phyloP scores from a whole-genome alignment of 2,797 vertebrate species.

The Sebastes oblongus region DNA sequence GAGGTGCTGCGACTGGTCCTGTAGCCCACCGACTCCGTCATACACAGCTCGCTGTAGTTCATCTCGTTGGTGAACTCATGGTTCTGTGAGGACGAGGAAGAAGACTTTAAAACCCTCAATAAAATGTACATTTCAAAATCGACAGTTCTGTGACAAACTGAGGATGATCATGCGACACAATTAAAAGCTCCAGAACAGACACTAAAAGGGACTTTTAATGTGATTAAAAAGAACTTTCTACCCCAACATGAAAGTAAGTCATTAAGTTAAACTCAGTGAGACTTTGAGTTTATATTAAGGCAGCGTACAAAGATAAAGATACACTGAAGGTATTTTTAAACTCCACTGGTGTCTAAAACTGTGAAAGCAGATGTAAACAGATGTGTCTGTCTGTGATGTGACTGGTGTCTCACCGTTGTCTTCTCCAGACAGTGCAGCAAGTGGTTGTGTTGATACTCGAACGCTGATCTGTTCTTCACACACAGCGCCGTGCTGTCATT shows the following conservation, averaged over 20 bases:
- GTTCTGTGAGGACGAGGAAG: constrained; percentile 43
- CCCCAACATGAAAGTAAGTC: not conserved
- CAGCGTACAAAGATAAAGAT: not conserved
- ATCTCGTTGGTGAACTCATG: constrained; percentile 78
- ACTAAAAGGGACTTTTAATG: not conserved
- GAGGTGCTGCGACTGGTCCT: constrained; percentile 91
- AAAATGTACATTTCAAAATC: not conserved
- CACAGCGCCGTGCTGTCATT: constrained; percentile 75
- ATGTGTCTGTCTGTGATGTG: not conserved
- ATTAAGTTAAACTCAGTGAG: not conserved
- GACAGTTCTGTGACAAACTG: not conserved
- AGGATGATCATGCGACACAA: not conserved
- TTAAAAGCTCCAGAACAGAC: no score
- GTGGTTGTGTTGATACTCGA: constrained; percentile 87
- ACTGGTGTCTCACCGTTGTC: constrained; percentile 80
- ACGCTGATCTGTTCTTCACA: constrained; percentile 84
- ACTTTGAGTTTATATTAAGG: not conserved
- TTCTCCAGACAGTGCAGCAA: constrained; percentile 88
- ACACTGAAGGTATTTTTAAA: not conserved
- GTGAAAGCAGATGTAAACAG: not conserved
- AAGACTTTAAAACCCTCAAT: not conserved
- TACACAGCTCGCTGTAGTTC: constrained; percentile 84
- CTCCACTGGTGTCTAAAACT: not conserved
- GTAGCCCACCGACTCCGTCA: constrained; percentile 86
- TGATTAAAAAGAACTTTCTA: no score